Base-by-base conservation (phyloP, 2,797 vertebrate genomes). In the Buphagus erythrorhynchus region DNA sequence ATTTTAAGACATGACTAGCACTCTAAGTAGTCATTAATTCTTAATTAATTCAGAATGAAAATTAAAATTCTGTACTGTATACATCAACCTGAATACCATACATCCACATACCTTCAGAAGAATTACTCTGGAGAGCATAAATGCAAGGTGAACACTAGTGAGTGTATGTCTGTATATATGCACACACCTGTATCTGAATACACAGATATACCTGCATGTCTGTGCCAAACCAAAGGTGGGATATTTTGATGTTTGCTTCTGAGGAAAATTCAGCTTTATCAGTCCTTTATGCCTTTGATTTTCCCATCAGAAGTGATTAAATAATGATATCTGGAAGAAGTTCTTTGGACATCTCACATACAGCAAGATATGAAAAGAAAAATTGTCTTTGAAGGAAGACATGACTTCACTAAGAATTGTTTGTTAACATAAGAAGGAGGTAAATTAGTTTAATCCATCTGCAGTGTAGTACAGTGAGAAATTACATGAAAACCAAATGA, bases 21-120 rank as follows among this genome's bases (percentile, higher is more conserved):
- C 80, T 95, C 89, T 81, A 97, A 97, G 88, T 95, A 92, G 95
- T 97, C 95, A 96, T 98, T 98, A 96, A 97, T 93, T 91, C 89
- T 97, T 98, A 97, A 97, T 97, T 97, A 98, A 97, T 96, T 95
- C 95, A 95, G 86, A 97, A 96, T 67, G 72, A 81, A 97, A 97
- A 97, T 97, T 96, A 90, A 96, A 96, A 74, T 96, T 96, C 91
- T 95, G 49, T 93, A 63, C 54, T 82, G n/a, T 97, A 58, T 95
- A 69, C 92, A 86, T 90, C 90, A 97, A 79, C 65, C 81, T 69
- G 94, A 97, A 91, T 93, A 38, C 49, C 33, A 71, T 81, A 52
- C 83, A 88, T 28, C 46, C 16, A 26, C 13, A 87, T 92, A 88
- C 4, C 28, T 86, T 88, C 43, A 62, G 46, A 71, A 68, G 16